These are phyloP conservation scores for Pogonus chalceus DNA, from an alignment of 1,140 invertebrate genomes.

Conservation along the genomic window DNA sequence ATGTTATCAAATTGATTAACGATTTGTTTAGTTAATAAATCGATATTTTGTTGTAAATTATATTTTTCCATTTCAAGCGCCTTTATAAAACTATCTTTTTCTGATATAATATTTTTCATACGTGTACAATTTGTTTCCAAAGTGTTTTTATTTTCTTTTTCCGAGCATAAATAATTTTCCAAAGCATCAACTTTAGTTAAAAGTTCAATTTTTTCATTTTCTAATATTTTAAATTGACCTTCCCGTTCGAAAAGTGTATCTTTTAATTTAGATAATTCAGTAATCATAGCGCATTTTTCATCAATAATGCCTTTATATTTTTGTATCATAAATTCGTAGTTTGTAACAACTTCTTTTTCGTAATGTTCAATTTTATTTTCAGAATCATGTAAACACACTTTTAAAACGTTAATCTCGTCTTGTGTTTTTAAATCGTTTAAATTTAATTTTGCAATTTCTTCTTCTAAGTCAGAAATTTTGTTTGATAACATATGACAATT, in stretches of 20 bases:
- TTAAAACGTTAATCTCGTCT: conserved; percentile 10
- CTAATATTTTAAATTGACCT: too few species aligned
- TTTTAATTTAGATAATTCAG: not conserved
- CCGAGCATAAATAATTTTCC: too few species aligned
- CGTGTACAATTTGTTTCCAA: too few species aligned
- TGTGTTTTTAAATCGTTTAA: conserved; percentile 2
- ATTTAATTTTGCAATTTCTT: conserved; percentile 2
- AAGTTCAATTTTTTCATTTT: too few species aligned
- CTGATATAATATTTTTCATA: too few species aligned
- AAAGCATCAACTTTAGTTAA: too few species aligned
- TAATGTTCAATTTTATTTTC: conserved; percentile 6
- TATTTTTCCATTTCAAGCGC: too few species aligned
- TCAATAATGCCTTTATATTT: not conserved
- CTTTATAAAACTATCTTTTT: too few species aligned
- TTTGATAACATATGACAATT: conserved; percentile 5
- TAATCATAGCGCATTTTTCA: not conserved
- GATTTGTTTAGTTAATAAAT: too few species aligned
- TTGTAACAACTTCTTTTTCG: conserved; percentile 7
- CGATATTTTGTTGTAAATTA: too few species aligned
- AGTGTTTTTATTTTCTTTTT: too few species aligned
- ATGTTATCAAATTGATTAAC: too few species aligned
- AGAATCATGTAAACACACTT: conserved; percentile 2
- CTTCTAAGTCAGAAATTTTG: conserved; percentile 11
- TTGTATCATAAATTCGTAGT: not conserved
- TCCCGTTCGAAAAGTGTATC: not conserved